A percentile compares a stretch with the other conserved stretches of the same genome.
These are phyloP conservation scores for Cyprinodon variegatus DNA, from an alignment of 2,113 vertebrate genomes.

Conservation along the genomic window DNA sequence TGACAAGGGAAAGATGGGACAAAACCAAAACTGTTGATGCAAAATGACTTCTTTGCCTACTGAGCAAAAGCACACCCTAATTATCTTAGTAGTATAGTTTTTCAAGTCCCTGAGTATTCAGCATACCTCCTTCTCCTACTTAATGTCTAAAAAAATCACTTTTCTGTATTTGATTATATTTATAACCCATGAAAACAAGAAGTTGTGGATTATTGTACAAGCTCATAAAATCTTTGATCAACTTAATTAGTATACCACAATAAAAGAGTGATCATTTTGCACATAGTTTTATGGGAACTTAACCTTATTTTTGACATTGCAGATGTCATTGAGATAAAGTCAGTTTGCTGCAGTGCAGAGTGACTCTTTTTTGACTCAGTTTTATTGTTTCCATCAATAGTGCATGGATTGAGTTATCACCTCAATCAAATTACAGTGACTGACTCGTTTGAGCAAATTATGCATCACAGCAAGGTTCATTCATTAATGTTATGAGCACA, in stretches of 20 bases:
- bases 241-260: no score
- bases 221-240: no score
- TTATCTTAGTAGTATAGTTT: no score
- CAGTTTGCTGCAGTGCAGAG: slow-evolving; percentile 3
- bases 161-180: background rate
- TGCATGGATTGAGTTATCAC: background rate
- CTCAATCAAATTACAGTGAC: slow-evolving; percentile 10
- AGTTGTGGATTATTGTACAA: background rate
- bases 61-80: no score
- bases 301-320: background rate
- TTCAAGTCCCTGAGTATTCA: no score
- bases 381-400: background rate
- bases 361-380: background rate
- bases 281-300: background rate
- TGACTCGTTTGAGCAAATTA: slow-evolving; percentile 3
- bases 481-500: background rate
- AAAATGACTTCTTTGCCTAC: no score
- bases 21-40: no score
- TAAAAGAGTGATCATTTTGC: background rate
- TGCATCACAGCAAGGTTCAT: background rate
- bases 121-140: no score
- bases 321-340: slow-evolving; percentile 23
- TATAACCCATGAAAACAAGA: background rate
- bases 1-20: no score
- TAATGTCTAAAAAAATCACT: no score